These are phyloP conservation scores for Trichopoda pennipes DNA, from an alignment of 2,888 invertebrate genomes.

Conservation along the genomic window DNA sequence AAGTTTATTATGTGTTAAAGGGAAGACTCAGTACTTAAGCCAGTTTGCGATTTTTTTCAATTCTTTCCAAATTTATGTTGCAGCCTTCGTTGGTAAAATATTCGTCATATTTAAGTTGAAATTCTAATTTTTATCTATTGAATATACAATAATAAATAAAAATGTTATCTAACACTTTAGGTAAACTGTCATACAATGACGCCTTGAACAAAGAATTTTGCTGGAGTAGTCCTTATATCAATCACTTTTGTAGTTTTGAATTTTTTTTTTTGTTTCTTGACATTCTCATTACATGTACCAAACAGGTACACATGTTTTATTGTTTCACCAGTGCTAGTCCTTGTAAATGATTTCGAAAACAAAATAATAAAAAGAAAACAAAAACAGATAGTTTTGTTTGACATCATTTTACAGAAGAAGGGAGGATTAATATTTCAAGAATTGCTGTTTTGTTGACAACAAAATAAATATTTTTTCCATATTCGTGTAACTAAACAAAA, in stretches of 20 bases:
- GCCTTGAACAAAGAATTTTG: neutral
- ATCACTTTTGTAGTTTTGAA: slow-evolving; percentile 9
- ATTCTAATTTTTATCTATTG: neutral
- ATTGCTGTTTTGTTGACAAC: slow-evolving; percentile 11
- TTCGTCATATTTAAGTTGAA: neutral
- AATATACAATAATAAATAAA: neutral
- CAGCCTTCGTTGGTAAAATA: neutral
- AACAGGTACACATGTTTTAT: slow-evolving; percentile 12
- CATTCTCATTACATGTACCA: slow-evolving; percentile 45
- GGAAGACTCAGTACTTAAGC: no score
- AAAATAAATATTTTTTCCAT: neutral
- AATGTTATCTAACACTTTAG: slow-evolving; percentile 11
- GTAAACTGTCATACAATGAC: slow-evolving; percentile 9
- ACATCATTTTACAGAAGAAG: slow-evolving; percentile 44
- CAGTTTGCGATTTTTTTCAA: no score
- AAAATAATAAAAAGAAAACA: neutral
- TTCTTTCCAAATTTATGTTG: no score
- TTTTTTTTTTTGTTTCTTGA: slow-evolving; percentile 8
- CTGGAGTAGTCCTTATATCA: slow-evolving; percentile 13
- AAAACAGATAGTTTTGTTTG: slow-evolving; percentile 35
- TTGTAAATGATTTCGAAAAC: slow-evolving; percentile 19
- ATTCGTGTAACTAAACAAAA: slow-evolving; percentile 19
- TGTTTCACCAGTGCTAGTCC: slow-evolving; percentile 20
- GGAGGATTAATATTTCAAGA: slow-evolving; percentile 47
- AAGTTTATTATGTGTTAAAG: no score